A percentile compares a stretch with the other conserved stretches of the same genome.
phyloP scores from a whole-genome alignment of 2,888 invertebrate genomes.

The Eristalis arbustorum region DNA sequence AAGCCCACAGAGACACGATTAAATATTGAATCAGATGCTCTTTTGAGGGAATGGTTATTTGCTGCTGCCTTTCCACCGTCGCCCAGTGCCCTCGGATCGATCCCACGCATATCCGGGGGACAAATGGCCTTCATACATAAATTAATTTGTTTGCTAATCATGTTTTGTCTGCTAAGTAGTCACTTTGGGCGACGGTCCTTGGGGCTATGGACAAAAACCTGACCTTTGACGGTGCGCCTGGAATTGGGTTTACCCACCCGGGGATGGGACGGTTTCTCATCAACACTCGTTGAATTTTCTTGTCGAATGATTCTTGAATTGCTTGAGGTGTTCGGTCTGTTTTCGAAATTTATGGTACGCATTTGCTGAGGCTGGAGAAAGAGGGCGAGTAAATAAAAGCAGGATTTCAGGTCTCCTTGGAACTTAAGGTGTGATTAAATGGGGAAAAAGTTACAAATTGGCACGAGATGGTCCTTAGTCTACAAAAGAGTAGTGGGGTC shows the following conservation, averaged over 20 bases:
- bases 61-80: not conserved
- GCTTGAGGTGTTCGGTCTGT: not conserved
- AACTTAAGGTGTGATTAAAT: not conserved
- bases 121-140: conserved; percentile 16
- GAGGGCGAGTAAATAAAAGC: not conserved
- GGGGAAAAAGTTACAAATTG: too few relatives aligned
- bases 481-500: too few relatives aligned
- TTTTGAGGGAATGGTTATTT: conserved; percentile 16
- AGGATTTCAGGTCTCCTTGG: not conserved
- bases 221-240: not conserved
- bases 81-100: not conserved
- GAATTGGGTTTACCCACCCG: not conserved
- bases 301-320: not conserved
- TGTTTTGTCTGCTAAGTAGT: conserved; percentile 9
- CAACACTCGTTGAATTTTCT: not conserved
- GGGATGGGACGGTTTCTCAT: not conserved
- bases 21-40: conserved; percentile 32
- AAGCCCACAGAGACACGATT: conserved; percentile 10
- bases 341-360: not conserved
- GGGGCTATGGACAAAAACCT: not conserved
- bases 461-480: too few relatives aligned
- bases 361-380: not conserved
- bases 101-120: not conserved
- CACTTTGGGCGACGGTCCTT: not conserved
- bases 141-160: conserved; percentile 38